Base-by-base conservation (phyloP, 2,113 vertebrate genomes). In the Anseranas semipalmata region DNA sequence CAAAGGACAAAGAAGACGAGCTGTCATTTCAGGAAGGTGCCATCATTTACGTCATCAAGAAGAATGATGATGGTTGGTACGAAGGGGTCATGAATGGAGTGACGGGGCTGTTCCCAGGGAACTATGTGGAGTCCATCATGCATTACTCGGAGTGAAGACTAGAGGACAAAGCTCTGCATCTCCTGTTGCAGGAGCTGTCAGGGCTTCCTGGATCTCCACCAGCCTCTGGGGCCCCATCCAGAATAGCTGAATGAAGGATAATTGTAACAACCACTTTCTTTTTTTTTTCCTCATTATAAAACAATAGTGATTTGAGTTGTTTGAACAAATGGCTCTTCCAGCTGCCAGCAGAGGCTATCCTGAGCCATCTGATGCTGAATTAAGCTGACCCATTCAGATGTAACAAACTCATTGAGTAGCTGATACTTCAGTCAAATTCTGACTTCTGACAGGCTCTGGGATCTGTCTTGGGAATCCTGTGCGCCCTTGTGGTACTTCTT, bases 31-130 rank as follows among this genome's bases (percentile, higher is more conserved):
- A 99, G 98, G 99, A 99, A 98, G 99, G 99, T 83, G 99, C 99
- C 98, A 99, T 99, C 97, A 99, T 99, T 97, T 99, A 99, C 25
- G 99, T 99, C 95, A 99, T 99, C 98, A 99, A 99, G 99, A 99
- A 99, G 98, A 99, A 99, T 56, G 99, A 99, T 18, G 99, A 99
- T 17, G 99, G 99, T 95, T 99, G 99, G 99, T 99, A 98, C 80
- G 99, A 99, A 94, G 99, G 99, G 2, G 99, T 99, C 86, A 99
- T 99, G 99, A 99, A 99, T 62, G 98, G 99, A 70, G 99, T 99
- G 98, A 99, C 99, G 0, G 99, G 99, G 97, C 99, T 99, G 72
- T 99, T 99, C 92, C 99, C 99, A 0, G 99, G 99, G 71, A 99
- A 99, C 97, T 99, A 99, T 4, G 99, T 99, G 9, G 99, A 99